Conservation (phyloP, 2,797 vertebrate species). For the Sitta carolinensis region DNA sequence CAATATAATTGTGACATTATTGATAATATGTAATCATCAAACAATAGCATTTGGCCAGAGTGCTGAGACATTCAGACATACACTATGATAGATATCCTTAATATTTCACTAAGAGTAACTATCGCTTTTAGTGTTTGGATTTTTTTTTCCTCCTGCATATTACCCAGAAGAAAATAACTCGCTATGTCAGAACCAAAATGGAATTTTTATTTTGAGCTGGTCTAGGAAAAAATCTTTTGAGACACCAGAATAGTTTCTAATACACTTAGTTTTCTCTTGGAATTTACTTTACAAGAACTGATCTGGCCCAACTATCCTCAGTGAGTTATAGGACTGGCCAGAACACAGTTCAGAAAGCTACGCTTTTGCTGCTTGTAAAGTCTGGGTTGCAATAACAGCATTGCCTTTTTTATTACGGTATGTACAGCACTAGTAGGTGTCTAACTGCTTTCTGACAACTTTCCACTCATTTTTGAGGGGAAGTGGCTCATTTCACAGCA, state of each 20-base stretch:
- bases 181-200: neutral
- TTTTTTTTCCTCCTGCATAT: neutral
- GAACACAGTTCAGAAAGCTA: neutral
- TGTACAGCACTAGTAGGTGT: neutral
- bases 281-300: neutral
- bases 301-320: neutral
- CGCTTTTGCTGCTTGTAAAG: neutral
- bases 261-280: neutral
- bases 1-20: neutral
- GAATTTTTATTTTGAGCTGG: neutral
- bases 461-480: neutral
- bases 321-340: neutral
- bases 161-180: neutral
- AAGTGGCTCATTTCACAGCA: slow-evolving; percentile 22
- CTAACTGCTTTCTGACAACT: neutral
- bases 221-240: neutral
- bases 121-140: neutral
- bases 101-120: neutral
- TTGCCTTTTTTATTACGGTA: neutral
- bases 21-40: neutral
- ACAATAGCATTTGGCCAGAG: neutral
- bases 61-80: neutral
- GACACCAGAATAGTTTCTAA: neutral
- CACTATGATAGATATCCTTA: neutral
- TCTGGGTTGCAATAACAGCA: neutral